A percentile compares a stretch with the other conserved stretches of the same genome.
Evolutionary conservation across 2,113 vertebrate genomes (phyloP).

Genomic region (Hippocampus zosterae): DNA sequence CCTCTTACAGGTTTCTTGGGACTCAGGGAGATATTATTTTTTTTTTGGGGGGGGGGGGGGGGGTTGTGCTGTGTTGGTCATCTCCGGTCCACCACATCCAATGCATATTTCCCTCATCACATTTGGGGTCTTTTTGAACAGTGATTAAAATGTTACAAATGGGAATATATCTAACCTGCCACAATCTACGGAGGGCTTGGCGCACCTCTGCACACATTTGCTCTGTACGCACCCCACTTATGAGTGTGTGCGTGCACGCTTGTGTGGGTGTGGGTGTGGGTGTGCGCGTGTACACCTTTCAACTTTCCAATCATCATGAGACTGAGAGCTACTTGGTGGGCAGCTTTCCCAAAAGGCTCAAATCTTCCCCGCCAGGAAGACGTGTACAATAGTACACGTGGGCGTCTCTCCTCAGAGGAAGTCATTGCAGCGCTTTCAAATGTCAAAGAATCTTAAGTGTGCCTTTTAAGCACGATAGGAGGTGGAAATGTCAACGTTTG

Average conservation of each 20-base stretch:
- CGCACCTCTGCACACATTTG: conserved; percentile 15
- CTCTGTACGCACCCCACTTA: conserved; percentile 27
- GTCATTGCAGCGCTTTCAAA: conserved; percentile 60
- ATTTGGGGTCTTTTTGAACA: too few relatives aligned
- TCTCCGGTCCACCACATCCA: too few relatives aligned
- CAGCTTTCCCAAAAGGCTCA: background rate
- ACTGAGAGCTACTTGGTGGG: background rate
- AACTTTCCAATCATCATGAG: background rate
- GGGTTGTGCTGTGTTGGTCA: too few relatives aligned
- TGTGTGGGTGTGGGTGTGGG: background rate
- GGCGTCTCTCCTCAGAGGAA: conserved; percentile 54
- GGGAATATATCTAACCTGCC: too few relatives aligned
- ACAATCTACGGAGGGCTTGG: too few relatives aligned
- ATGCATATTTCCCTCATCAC: too few relatives aligned
- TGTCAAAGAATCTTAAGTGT: conserved; percentile 67
- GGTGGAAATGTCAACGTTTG: conserved; percentile 70
- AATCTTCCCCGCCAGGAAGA: background rate
- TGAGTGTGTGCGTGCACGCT: background rate
- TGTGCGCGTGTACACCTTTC: background rate
- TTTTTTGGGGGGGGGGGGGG: too few relatives aligned
- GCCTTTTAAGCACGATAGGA: conserved; percentile 68
- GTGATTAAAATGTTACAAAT: too few relatives aligned
- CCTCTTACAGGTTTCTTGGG: too few relatives aligned
- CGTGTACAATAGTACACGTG: conserved; percentile 15
- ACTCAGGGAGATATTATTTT: too few relatives aligned